Conservation (phyloP, 2,113 vertebrate genomes). For the Sylvicapra grimmia region DNA sequence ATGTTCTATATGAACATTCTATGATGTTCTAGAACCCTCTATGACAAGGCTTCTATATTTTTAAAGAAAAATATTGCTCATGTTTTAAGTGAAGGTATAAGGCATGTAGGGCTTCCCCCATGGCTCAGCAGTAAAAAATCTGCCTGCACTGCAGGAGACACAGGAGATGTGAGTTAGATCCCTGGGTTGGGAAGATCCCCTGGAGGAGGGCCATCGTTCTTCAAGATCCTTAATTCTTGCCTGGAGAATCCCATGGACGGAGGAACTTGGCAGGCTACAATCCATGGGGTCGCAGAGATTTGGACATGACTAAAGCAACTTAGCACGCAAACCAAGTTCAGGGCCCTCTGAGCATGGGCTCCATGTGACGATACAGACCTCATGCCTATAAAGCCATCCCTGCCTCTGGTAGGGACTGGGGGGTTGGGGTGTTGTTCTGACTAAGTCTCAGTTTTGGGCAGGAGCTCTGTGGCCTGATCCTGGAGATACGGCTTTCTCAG, state of each 20-base stretch:
- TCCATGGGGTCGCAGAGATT: neutral
- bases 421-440: neutral
- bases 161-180: neutral
- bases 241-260: neutral
- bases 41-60: too few relatives aligned
- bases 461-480: neutral
- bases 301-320: neutral
- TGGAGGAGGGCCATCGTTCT: neutral
- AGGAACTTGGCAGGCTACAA: neutral
- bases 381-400: neutral
- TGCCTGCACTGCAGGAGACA: neutral
- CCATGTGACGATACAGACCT: too few relatives aligned
- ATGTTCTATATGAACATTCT: too few relatives aligned
- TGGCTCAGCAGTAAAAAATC: neutral
- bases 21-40: too few relatives aligned
- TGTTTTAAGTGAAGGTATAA: neutral
- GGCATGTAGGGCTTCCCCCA: neutral
- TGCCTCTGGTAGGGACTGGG: neutral
- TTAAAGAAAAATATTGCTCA: neutral
- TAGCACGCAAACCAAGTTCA: neutral
- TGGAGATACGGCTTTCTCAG: neutral
- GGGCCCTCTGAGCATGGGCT: neutral
- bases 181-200: neutral
- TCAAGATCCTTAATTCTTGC: neutral
- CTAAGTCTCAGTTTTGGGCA: neutral